These are phyloP conservation scores for Aleiodes leptofemur DNA, from an alignment of 2,888 invertebrate species.

Conservation along the genomic window DNA sequence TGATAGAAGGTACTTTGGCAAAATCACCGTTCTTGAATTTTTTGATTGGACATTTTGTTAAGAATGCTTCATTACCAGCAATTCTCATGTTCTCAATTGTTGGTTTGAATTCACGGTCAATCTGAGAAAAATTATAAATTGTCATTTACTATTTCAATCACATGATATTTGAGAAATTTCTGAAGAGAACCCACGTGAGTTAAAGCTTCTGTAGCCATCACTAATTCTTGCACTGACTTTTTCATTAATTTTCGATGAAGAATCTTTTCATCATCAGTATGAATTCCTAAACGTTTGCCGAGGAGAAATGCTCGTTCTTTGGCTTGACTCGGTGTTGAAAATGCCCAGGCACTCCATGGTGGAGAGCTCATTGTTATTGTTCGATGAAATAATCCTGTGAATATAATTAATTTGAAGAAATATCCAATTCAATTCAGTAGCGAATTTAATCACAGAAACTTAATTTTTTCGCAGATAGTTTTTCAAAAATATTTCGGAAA, in stretches of 20 bases:
- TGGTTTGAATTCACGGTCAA: conserved; percentile 75
- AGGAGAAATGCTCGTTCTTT: conserved; percentile 67
- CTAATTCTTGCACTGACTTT: conserved; percentile 71
- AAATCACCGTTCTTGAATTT: conserved; percentile 75
- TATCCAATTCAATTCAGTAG: too few species aligned
- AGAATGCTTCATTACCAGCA: conserved; percentile 75
- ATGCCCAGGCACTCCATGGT: conserved; percentile 76
- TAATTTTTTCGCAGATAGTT: too few species aligned
- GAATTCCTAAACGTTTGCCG: conserved; percentile 67
- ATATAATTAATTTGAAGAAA: background rate
- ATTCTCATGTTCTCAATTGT: conserved; percentile 76
- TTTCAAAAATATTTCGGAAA: background rate
- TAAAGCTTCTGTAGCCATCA: conserved; percentile 67
- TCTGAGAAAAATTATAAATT: background rate
- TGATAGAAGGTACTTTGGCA: conserved; percentile 76
- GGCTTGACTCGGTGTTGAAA: conserved; percentile 50
- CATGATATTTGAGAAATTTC: too few species aligned
- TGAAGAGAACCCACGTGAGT: background rate
- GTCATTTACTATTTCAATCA: background rate
- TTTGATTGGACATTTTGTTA: conserved; percentile 74
- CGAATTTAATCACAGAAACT: too few species aligned
- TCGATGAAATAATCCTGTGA: conserved; percentile 77
- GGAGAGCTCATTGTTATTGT: conserved; percentile 78
- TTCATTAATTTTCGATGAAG: conserved; percentile 73
- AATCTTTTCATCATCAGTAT: conserved; percentile 63